These are phyloP conservation scores for Griposia aprilina DNA, from an alignment of 2,888 invertebrate species.

Conservation along the genomic window DNA sequence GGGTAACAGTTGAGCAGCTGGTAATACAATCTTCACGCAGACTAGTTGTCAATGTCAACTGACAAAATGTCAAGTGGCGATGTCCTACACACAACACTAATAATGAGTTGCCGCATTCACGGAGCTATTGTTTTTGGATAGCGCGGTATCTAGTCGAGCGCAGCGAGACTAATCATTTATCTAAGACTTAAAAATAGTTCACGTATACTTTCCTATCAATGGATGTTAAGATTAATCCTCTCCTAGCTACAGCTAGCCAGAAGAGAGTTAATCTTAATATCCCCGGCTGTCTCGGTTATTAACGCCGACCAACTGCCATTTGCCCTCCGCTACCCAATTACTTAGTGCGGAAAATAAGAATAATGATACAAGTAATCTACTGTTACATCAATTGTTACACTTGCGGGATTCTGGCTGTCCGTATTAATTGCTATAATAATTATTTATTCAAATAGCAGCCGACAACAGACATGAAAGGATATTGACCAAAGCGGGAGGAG, in stretches of 20 bases:
- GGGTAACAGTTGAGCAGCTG: too few species aligned
- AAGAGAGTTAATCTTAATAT: not conserved
- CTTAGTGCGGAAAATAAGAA: slow-evolving; percentile 27
- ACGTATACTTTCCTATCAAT: not conserved
- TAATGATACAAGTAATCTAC: slow-evolving; percentile 26
- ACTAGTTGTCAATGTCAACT: too few species aligned
- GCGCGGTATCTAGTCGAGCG: too few species aligned
- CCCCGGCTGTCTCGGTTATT: slow-evolving; percentile 23
- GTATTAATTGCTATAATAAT: slow-evolving; percentile 2
- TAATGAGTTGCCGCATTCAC: too few species aligned
- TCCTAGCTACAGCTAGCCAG: not conserved
- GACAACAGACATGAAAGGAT: not conserved
- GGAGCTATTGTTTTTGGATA: too few species aligned
- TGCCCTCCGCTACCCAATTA: slow-evolving; percentile 36
- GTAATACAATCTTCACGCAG: too few species aligned
- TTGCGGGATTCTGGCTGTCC: not conserved
- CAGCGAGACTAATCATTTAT: too few species aligned
- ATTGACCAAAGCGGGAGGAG: not conserved
- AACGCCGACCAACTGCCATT: slow-evolving; percentile 29
- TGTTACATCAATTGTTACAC: slow-evolving; percentile 33
- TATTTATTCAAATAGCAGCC: not conserved
- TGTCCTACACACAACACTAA: too few species aligned
- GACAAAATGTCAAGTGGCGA: too few species aligned
- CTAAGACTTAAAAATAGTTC: too few species aligned
- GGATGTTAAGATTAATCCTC: slow-evolving; percentile 7